phyloP scores from a whole-genome alignment of 1,140 invertebrate species.

The Pachyrhynchus sulphureomaculatus region DNA sequence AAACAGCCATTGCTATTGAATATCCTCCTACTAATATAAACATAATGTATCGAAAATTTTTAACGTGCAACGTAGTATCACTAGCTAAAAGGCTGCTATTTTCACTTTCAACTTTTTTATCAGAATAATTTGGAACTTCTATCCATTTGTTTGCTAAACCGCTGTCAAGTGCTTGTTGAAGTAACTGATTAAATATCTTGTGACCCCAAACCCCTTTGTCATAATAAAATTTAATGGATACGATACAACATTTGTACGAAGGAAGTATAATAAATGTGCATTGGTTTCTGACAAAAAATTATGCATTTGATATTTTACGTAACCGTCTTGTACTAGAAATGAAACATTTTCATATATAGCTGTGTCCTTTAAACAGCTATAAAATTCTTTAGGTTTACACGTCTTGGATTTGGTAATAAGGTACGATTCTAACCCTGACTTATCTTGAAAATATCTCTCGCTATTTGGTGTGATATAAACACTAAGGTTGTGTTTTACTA shows the following conservation, averaged over 20 bases:
- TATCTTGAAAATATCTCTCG: conserved; percentile 12
- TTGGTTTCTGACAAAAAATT: neutral
- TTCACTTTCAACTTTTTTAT: neutral
- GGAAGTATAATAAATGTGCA: neutral
- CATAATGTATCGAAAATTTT: conserved; percentile 10
- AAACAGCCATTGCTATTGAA: neutral
- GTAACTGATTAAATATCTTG: conserved; percentile 14
- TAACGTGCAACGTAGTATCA: conserved; percentile 3
- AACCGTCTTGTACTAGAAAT: neutral
- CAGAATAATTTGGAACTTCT: neutral
- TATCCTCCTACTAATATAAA: neutral
- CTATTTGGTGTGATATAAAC: conserved; percentile 8
- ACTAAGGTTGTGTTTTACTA: conserved; percentile 3
- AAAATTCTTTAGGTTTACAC: neutral
- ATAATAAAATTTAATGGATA: conserved; percentile 20
- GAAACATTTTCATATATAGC: conserved; percentile 7
- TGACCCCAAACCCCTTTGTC: conserved; percentile 25
- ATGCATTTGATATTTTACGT: neutral
- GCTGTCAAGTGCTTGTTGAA: neutral
- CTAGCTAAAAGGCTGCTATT: neutral
- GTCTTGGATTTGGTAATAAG: neutral
- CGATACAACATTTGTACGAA: conserved; percentile 1
- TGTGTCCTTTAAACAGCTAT: conserved; percentile 2
- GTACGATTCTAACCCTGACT: neutral
- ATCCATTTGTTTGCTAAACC: conserved; percentile 21